Evolutionary conservation across 2,888 invertebrate species (phyloP), one percentile per base, ranked within the genome.

Genomic region (Sphecodes monilicornis): DNA sequence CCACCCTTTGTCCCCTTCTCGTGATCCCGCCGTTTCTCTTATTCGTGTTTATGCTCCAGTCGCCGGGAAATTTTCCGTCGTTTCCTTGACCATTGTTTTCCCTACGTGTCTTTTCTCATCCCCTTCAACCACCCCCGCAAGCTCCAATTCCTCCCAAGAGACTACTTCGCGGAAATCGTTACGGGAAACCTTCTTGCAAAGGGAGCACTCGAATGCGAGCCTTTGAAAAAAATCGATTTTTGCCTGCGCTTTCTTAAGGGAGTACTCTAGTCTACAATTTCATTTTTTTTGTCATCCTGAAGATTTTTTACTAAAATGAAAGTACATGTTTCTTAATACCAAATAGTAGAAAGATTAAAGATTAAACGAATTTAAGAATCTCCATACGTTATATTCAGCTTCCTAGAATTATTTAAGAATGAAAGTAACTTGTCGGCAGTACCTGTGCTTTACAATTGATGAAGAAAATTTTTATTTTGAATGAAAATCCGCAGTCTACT

Each of bases 1-100:
- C 8, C 36, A 72, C 74, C 68, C 69, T 71, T 66, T 43, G 60
- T 76, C 74, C 73, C 60, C 22, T 32, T 46, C 54, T 39, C 64
- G 64, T 79, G 68, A 54, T 76, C 79, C 83, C 80, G 4, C 22
- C 50, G 74, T 82, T 85, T 84, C 86, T 74, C 82, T 66, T 64
- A 79, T 83, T 86, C 79, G 69, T 89, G 89, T 88, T 89, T 89
- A 89, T 79, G 36, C 79, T 68, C 39, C 85, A 10, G 57, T 78
- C 74, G 54, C 54, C 75, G 68, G 78, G 68, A 80, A 76, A 85
- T 86, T 86, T 82, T 73, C 79, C n/a, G 76, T 39, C 74, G 74
- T 60, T 75, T 85, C 76, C 74, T 66, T 76, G 78, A 69, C 72
- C 80, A 68, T 73, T 81, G 78, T 85, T 76, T 74, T 81, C 76